phyloP scores from a whole-genome alignment of 2,888 invertebrate genomes.

The Calephelis perditalis region DNA sequence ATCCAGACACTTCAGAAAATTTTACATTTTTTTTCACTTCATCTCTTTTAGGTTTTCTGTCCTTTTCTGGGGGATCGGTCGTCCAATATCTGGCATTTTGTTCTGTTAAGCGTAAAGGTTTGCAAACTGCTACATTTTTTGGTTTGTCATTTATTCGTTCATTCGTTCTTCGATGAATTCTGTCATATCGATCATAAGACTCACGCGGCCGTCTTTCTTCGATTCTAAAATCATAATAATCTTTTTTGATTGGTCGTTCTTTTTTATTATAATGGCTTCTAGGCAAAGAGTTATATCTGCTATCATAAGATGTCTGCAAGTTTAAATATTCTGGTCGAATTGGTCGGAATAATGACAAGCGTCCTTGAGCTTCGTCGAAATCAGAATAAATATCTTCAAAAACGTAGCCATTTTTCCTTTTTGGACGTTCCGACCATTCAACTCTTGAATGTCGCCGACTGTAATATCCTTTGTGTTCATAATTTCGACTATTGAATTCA shows the following conservation, averaged over 20 bases:
- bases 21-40: conserved; percentile 71
- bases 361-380: conserved; percentile 69
- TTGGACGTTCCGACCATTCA: conserved; percentile 43
- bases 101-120: conserved; percentile 58
- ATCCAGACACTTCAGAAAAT: conserved; percentile 72
- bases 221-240: conserved; percentile 69
- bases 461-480: conserved; percentile 35
- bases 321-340: conserved; percentile 71
- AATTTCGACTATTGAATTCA: conserved; percentile 47
- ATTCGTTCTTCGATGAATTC: conserved; percentile 31
- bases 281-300: conserved; percentile 66
- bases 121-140: conserved; percentile 67
- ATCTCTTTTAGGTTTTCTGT: conserved; percentile 51
- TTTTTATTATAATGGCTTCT: conserved; percentile 59
- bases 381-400: conserved; percentile 74
- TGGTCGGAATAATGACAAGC: conserved; percentile 66
- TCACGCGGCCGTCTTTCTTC: conserved; percentile 47
- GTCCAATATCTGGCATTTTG: conserved; percentile 67
- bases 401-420: conserved; percentile 66
- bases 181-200: conserved; percentile 48
- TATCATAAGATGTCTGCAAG: conserved; percentile 57
- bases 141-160: conserved; percentile 32
- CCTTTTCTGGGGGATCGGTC: conserved; percentile 50
- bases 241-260: conserved; percentile 55
- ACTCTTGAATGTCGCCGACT: conserved; percentile 36